Percentiles rank a stretch among this genome's conserved stretches.
phyloP scores from a whole-genome alignment of 2,797 vertebrate species.

The Silurus lanzhouensis region DNA sequence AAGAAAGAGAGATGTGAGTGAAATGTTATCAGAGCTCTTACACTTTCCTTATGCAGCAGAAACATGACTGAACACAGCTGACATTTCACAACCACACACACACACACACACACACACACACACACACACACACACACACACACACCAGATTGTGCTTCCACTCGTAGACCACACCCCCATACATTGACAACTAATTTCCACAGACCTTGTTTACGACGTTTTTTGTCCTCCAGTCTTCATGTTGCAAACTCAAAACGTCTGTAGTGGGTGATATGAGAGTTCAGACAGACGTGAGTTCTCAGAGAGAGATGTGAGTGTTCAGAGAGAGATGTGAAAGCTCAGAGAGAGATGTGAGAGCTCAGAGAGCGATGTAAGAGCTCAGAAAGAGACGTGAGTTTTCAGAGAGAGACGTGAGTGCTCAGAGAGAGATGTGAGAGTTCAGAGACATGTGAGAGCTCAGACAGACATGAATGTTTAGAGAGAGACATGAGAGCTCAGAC shows the following conservation, averaged over 20 bases:
- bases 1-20: neutral
- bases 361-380: no score
- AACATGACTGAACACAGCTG: neutral
- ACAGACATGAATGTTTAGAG: no score
- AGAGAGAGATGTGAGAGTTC: no score
- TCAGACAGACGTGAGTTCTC: neutral
- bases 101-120: neutral
- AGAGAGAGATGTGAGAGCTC: no score
- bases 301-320: no score
- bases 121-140: neutral
- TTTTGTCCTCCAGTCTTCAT: neutral
- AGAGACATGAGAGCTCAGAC: no score
- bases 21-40: neutral
- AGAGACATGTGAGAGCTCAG: no score
- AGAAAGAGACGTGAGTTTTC: no score
- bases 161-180: neutral
- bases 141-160: neutral
- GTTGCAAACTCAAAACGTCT: neutral
- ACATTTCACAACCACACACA: neutral
- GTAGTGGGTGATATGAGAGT: neutral
- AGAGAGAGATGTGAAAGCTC: no score
- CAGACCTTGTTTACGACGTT: neutral
- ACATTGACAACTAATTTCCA: neutral
- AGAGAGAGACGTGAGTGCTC: no score
- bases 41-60: neutral